phyloP scores from a whole-genome alignment of 2,888 invertebrate species.

The Drosophila barbarae region DNA sequence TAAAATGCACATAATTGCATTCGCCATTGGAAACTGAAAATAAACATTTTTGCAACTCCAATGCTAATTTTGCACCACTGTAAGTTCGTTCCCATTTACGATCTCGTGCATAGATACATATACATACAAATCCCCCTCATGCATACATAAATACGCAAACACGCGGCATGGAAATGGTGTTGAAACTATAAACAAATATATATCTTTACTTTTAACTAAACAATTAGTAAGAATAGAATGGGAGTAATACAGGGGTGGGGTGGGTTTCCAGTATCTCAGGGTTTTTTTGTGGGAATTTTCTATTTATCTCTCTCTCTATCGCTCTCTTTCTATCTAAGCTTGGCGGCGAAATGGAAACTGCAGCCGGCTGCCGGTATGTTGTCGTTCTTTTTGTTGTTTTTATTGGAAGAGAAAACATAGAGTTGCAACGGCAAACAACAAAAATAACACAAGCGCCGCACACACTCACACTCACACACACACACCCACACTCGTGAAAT shows the following conservation, averaged over 20 bases:
- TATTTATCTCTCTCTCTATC: not conserved
- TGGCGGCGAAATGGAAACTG: slow-evolving; percentile 17
- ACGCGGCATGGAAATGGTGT: slow-evolving; percentile 21
- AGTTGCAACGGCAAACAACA: slow-evolving; percentile 56
- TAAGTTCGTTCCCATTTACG: slow-evolving; percentile 19
- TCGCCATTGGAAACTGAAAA: not conserved
- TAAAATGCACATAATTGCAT: not conserved
- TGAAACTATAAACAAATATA: slow-evolving; percentile 59
- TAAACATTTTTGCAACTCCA: not conserved
- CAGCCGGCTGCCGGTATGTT: slow-evolving; percentile 16
- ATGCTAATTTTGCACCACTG: slow-evolving; percentile 1
- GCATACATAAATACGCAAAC: slow-evolving; percentile 2
- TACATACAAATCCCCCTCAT: not conserved
- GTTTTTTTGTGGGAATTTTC: slow-evolving; percentile 33
- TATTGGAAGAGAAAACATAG: slow-evolving; percentile 49
- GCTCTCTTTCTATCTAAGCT: not conserved
- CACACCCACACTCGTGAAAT: slow-evolving; percentile 44
- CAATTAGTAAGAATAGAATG: slow-evolving; percentile 49
- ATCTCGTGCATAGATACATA: slow-evolving; percentile 12
- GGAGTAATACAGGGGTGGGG: not conserved
- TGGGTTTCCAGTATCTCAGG: not conserved
- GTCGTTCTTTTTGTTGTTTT: not conserved
- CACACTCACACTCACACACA: slow-evolving; percentile 33
- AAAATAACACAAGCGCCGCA: slow-evolving; percentile 12
- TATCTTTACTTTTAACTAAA: slow-evolving; percentile 44